Conservation (phyloP, 1,140 invertebrate genomes). For the Dufourea novaeangliae region DNA sequence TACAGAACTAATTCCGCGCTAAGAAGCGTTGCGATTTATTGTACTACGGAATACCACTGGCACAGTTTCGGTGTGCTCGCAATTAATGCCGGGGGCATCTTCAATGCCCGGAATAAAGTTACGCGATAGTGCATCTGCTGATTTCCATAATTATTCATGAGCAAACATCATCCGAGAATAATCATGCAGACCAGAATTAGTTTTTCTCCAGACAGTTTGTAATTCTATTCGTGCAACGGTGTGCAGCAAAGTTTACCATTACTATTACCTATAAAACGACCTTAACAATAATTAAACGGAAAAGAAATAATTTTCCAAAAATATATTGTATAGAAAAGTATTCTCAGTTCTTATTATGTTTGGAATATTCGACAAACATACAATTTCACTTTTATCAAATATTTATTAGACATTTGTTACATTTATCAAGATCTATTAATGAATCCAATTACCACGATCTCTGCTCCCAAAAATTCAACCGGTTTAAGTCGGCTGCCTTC, state of each 20-base stretch:
- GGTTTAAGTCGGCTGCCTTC: conserved; percentile 55
- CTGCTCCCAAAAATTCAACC: conserved; percentile 62
- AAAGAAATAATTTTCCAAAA: too few species aligned
- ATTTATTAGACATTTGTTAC: too few species aligned
- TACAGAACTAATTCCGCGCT: background rate
- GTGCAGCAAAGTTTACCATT: background rate
- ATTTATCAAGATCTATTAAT: conserved; percentile 20
- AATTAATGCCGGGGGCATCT: background rate
- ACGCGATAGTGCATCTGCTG: background rate
- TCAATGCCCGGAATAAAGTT: background rate
- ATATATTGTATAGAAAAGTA: too few species aligned
- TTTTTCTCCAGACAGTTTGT: conserved; percentile 5
- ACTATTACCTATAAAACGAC: too few species aligned
- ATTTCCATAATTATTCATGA: conserved; percentile 11
- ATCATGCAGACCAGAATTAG: background rate
- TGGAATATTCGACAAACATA: too few species aligned
- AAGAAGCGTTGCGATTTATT: background rate
- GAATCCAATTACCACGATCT: conserved; percentile 7
- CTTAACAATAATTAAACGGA: too few species aligned
- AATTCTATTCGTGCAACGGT: conserved; percentile 17
- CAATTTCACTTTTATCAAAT: too few species aligned
- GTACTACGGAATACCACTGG: background rate
- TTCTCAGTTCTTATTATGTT: too few species aligned
- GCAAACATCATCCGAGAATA: background rate
- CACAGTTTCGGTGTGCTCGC: background rate